Conservation (phyloP, 2,888 invertebrate species). For the Drosophila robusta region DNA sequence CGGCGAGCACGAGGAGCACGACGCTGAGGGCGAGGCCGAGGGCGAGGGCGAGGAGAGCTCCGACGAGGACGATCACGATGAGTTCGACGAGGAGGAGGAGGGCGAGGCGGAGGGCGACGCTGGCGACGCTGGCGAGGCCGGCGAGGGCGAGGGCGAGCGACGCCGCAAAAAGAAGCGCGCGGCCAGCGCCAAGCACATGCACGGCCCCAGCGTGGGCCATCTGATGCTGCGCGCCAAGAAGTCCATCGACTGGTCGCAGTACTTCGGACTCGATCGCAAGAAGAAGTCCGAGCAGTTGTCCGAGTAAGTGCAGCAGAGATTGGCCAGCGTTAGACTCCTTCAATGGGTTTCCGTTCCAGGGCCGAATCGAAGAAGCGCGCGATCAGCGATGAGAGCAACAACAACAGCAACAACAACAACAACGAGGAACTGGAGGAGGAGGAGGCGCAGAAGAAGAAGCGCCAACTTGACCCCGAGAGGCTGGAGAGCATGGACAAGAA, state of each 20-base stretch:
- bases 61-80: slow-evolving; percentile 83
- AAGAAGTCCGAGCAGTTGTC: slow-evolving; percentile 86
- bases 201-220: slow-evolving; percentile 68
- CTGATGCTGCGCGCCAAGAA: slow-evolving; percentile 88
- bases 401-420: slow-evolving; percentile 28
- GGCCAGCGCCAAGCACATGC: slow-evolving; percentile 44
- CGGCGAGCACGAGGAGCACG: slow-evolving; percentile 76
- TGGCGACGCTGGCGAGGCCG: slow-evolving; percentile 34
- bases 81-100: slow-evolving; percentile 78
- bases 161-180: slow-evolving; percentile 85
- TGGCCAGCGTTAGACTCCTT: no score
- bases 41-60: slow-evolving; percentile 82
- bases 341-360: slow-evolving; percentile 18
- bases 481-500: slow-evolving; percentile 90
- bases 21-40: slow-evolving; percentile 57
- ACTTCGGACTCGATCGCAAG: slow-evolving; percentile 93
- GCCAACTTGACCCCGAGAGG: slow-evolving; percentile 86
- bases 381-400: slow-evolving; percentile 63
- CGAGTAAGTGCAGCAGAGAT: slow-evolving; percentile 47
- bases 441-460: slow-evolving; percentile 69
- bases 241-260: slow-evolving; percentile 94
- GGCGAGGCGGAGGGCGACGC: slow-evolving; percentile 39
- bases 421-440: slow-evolving; percentile 82
- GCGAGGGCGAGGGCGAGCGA: slow-evolving; percentile 81
- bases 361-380: slow-evolving; percentile 64